Evolutionary conservation across 2,113 vertebrate species (phyloP), one percentile per base, ranked within the genome.

Genomic region (Ochotona curzoniae): DNA sequence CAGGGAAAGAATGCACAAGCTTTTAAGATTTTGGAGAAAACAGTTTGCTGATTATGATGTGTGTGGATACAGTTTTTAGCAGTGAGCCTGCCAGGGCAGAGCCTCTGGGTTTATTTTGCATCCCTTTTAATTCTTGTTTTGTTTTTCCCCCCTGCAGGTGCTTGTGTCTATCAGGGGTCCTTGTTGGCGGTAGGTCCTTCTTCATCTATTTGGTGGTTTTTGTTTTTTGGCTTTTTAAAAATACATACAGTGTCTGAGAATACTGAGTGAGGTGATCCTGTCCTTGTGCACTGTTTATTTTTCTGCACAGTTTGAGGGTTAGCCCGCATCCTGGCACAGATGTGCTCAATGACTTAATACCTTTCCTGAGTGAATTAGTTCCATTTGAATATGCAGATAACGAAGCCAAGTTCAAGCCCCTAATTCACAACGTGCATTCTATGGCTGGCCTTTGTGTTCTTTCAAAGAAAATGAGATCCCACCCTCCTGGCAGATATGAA

Each of bases 101-200:
- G 47, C 49, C 60, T 86, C 0, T 54, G 85, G 84, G 26, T 94
- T 74, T 66, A 4, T 63, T 92, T n/a, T 49, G 38, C n/a, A 66
- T 89, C 0, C 0, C 1, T 96, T 94, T 94, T 98, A 96, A 98
- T 92, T 86, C 21, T 71, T 93, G 64, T 78, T 74, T 93, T 96
- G 32, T 97, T 93, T 94, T 86, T 93, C 8, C 91, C 83, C 89
- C 71, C n/a, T n/a, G 11, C 97, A 99, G 99, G 99, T 98, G 98
- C 98, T 86, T 99, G 99, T 97, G 63, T 98, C 98, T 98, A 98
- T 95, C 98, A 98, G 21, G 99, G 99, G 90, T 97, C 97, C 25
- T 94, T 98, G 64, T 94, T 99, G 92, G 98, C 98, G 98, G 99
- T 99, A 99, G 94, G 99, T 99, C 81, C 91, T 87, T 87, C 78